phyloP scores from a whole-genome alignment of 2,888 invertebrate species.

The Philopedon plagiatum region DNA sequence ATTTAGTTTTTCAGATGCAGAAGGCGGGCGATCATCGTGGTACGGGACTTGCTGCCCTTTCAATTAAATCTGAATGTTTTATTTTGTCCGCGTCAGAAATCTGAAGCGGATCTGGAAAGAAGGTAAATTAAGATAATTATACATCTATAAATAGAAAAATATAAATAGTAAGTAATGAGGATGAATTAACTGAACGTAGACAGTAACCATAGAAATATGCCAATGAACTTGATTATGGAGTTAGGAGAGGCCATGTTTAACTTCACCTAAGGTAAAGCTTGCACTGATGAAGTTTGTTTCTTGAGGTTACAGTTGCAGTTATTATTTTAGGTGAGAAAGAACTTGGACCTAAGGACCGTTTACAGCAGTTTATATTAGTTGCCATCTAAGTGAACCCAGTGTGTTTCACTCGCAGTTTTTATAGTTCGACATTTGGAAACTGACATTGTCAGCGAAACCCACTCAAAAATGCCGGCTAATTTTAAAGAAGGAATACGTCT shows the following conservation, averaged over 20 bases:
- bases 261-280: background rate
- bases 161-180: background rate
- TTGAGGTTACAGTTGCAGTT: background rate
- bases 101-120: conserved; percentile 26
- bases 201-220: background rate
- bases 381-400: too few species aligned
- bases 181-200: background rate
- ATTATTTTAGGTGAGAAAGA: background rate
- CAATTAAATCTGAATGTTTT: conserved; percentile 3
- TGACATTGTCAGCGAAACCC: too few species aligned
- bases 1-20: conserved; percentile 40
- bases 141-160: background rate
- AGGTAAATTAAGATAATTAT: conserved; percentile 11
- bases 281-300: background rate
- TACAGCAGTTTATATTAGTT: too few species aligned
- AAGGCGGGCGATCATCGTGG: conserved; percentile 43
- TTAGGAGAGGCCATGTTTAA: background rate
- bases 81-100: conserved; percentile 33
- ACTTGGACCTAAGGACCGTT: background rate
- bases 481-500: too few species aligned
- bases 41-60: conserved; percentile 8
- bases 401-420: too few species aligned
- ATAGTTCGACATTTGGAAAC: too few species aligned
- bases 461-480: too few species aligned
- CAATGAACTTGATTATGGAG: background rate